Conservation (phyloP, 2,797 vertebrate species). For the Gorsachius magnificus region DNA sequence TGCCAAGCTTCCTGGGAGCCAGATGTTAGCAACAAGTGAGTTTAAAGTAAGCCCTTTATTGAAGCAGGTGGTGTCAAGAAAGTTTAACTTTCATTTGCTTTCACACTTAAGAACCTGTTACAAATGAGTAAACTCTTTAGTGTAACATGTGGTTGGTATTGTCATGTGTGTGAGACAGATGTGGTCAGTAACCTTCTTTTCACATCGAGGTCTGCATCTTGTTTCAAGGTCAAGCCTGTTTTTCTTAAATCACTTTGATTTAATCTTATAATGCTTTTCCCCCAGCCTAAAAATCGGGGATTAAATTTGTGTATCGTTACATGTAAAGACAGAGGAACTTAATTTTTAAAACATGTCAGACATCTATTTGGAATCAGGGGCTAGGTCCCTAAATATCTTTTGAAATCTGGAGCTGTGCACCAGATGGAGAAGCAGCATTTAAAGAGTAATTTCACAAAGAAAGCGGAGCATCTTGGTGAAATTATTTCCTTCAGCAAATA, state of each 20-base stretch:
- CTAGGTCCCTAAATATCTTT: slow-evolving; percentile 21
- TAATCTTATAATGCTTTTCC: background rate
- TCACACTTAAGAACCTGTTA: background rate
- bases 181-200: background rate
- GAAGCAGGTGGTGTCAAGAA: background rate
- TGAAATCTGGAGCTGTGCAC: background rate
- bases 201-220: background rate
- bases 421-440: slow-evolving; percentile 47
- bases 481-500: slow-evolving; percentile 45
- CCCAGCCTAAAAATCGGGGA: background rate
- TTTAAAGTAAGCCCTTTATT: background rate
- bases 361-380: background rate
- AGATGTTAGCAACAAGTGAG: background rate
- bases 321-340: background rate
- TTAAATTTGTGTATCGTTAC: background rate
- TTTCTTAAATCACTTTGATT: background rate
- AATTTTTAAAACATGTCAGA: background rate
- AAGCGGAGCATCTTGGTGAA: background rate
- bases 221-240: background rate
- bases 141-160: background rate
- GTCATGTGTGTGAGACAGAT: background rate
- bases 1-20: background rate
- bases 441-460: slow-evolving; percentile 1
- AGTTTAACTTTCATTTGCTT: background rate
- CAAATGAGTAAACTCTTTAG: background rate